phyloP scores from a whole-genome alignment of 1,140 invertebrate species.

The Drosophila elegans region DNA sequence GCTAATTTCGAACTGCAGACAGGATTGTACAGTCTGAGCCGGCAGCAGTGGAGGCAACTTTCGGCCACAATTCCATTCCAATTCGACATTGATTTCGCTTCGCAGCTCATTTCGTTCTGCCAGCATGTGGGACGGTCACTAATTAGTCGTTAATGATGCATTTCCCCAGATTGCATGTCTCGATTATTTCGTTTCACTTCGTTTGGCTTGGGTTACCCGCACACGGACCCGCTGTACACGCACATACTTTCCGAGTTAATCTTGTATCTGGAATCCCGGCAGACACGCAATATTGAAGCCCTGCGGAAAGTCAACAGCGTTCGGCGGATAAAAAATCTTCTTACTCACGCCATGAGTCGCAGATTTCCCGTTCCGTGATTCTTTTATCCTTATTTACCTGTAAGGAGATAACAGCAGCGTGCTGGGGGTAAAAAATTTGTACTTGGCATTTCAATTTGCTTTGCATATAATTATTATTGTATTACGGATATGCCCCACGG shows the following conservation, averaged over 20 bases:
- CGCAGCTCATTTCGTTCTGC: conserved; percentile 35
- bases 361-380: conserved; percentile 33
- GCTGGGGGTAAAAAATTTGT: conserved; percentile 28
- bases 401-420: conserved; percentile 32
- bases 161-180: conserved; percentile 64
- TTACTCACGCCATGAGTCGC: conserved; percentile 40
- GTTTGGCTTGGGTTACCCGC: conserved; percentile 22
- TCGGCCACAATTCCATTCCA: conserved; percentile 22
- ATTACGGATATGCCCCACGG: conserved; percentile 42
- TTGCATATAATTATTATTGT: conserved; percentile 59
- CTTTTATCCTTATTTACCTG: conserved; percentile 48
- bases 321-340: conserved; percentile 31
- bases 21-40: conserved; percentile 59
- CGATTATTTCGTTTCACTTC: conserved; percentile 50
- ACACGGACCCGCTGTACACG: conserved; percentile 10
- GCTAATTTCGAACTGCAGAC: conserved; percentile 62
- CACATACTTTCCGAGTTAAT: conserved; percentile 43
- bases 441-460: conserved; percentile 62
- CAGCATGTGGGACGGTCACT: conserved; percentile 51
- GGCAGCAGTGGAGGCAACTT: conserved; percentile 5
- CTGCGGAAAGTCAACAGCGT: conserved; percentile 46
- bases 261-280: conserved; percentile 47
- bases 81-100: conserved; percentile 47
- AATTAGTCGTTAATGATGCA: conserved; percentile 80
- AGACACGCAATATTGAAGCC: conserved; percentile 75